phyloP scores from a whole-genome alignment of 2,113 vertebrate genomes.

The Platanista minor region DNA sequence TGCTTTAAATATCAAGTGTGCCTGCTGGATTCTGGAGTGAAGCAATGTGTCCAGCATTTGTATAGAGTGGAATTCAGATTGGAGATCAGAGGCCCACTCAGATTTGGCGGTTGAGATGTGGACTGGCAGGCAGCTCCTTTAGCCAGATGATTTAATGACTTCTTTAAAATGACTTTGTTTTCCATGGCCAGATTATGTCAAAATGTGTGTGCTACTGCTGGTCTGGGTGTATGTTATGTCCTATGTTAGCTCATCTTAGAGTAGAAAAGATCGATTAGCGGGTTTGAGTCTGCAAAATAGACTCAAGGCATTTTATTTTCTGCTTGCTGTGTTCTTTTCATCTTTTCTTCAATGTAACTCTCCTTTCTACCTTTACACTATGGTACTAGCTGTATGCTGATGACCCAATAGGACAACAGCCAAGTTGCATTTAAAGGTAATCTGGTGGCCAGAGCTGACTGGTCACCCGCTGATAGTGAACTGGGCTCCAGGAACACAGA shows the following conservation, averaged over 20 bases:
- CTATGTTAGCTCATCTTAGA: neutral
- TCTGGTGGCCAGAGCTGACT: constrained; percentile 1
- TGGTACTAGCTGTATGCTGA: constrained; percentile 79
- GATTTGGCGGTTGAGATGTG: neutral
- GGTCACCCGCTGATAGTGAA: constrained; percentile 1
- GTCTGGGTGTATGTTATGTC: neutral
- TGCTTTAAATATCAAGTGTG: constrained; percentile 57
- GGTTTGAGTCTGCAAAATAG: constrained; percentile 73
- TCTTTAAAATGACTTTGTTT: neutral
- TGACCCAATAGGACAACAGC: constrained; percentile 60
- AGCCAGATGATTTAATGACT: neutral
- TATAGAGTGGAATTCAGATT: neutral
- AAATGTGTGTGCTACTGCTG: rapidly evolving
- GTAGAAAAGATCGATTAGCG: constrained; percentile 69
- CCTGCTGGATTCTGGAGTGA: neutral
- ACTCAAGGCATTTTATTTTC: constrained; percentile 82
- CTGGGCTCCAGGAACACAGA: neutral
- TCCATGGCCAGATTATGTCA: rapidly evolving
- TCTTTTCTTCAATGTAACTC: constrained; percentile 76
- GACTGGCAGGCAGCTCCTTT: neutral
- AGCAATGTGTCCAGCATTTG: neutral
- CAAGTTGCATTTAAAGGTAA: constrained; percentile 22
- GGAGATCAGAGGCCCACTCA: neutral
- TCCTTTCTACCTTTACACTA: constrained; percentile 70
- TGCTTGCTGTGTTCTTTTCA: constrained; percentile 78